These are phyloP conservation scores for Nematopogon swammerdamellus DNA, from an alignment of 2,888 invertebrate species.

Conservation along the genomic window DNA sequence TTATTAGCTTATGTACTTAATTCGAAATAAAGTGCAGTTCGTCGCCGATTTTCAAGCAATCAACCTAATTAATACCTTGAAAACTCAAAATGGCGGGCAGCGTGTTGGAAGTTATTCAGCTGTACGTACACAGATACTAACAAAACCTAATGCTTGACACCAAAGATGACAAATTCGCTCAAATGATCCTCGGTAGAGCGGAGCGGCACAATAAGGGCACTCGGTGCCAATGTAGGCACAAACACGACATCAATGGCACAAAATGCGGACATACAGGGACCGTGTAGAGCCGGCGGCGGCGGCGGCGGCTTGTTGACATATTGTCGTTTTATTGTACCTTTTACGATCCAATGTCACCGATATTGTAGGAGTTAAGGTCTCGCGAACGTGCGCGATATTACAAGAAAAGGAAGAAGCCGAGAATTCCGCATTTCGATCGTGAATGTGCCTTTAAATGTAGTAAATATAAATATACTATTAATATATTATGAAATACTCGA, in stretches of 20 bases:
- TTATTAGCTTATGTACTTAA: too few species aligned
- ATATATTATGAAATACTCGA: too few species aligned
- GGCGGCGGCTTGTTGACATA: not conserved
- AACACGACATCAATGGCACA: not conserved
- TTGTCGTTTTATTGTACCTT: not conserved
- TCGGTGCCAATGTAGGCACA: not conserved
- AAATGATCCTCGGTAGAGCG: not conserved
- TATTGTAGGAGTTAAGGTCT: not conserved
- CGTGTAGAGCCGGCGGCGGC: not conserved
- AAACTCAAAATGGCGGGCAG: too few species aligned
- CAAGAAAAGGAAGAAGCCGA: too few species aligned
- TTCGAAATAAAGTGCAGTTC: too few species aligned
- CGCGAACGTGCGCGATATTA: not conserved
- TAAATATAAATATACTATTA: too few species aligned
- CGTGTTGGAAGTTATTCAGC: too few species aligned
- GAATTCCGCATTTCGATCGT: too few species aligned
- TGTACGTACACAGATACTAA: too few species aligned
- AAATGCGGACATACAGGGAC: not conserved
- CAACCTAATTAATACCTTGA: too few species aligned
- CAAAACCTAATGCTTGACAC: not conserved
- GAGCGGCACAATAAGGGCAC: not conserved
- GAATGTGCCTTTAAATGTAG: too few species aligned
- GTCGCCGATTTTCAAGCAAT: too few species aligned
- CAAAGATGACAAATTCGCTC: not conserved
- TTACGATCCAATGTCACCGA: not conserved